Conservation (phyloP, 2,113 vertebrate genomes). For the Bubalus kerabau region DNA sequence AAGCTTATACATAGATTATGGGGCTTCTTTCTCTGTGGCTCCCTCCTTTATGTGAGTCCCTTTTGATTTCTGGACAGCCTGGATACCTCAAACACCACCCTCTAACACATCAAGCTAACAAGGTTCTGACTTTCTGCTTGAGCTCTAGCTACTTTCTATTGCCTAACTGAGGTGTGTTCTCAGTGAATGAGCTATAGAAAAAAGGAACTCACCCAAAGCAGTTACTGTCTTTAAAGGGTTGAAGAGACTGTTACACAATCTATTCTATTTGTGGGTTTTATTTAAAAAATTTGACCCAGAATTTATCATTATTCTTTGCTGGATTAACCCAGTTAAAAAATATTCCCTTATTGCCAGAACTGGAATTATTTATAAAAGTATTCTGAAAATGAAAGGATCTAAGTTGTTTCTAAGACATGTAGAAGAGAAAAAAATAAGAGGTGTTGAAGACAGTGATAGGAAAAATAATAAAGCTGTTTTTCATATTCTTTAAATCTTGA, state of each 20-base stretch:
- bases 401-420: neutral
- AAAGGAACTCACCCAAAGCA: neutral
- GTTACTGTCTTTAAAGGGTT: neutral
- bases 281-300: neutral
- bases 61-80: neutral
- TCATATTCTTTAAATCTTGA: neutral
- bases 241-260: neutral
- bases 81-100: neutral
- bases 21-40: neutral
- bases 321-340: neutral
- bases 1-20: neutral
- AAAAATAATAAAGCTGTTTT: neutral
- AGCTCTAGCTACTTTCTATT: neutral
- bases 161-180: neutral
- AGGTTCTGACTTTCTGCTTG: neutral
- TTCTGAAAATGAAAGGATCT: neutral
- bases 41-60: neutral
- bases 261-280: neutral
- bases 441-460: neutral
- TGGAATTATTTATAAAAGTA: neutral
- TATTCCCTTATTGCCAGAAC: neutral
- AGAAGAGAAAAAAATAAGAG: neutral
- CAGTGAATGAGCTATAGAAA: neutral
- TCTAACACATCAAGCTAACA: neutral
- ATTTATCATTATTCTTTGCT: neutral